Base-by-base conservation (phyloP, 2,797 vertebrate species). In the Lagocephalus sceleratus region DNA sequence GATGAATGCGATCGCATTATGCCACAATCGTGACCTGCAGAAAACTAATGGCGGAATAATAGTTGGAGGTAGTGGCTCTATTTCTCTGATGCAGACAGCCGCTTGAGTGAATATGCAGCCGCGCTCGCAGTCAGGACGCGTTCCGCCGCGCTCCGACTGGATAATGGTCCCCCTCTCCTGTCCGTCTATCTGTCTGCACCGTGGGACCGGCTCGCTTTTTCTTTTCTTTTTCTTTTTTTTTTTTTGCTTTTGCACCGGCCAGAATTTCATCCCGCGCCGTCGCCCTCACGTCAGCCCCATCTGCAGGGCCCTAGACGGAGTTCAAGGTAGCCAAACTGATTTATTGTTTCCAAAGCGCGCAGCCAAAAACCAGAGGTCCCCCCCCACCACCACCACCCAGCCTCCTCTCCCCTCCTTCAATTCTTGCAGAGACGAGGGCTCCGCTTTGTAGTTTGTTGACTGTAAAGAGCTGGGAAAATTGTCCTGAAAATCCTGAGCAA, bases 21-120 rank as follows among this genome's bases (percentile, higher is more conserved):
- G 84, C 81, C 87, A 83, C 75, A 82, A 89, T 84, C 78, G 83
- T 85, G 82, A 89, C 84, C 86, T 79, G 85, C 71, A 86, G 83
- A 89, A 88, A 90, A 85, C 83, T 87, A 90, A 90, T 89, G 83
- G 85, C 65, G 51, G 76, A 83, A 87, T 91, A 89, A 90, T 87
- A 82, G 84, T 88, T 90, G 89, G 86, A 88, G 76, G 75, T 82
- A 73, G 48, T 75, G 81, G 76, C 82, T 84, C 76, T 81, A 71
- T 83, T 82, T 60, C 83, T 77, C 63, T 73, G 80, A 83, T 76
- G 80, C 73, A 82, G 83, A 89, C 83, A 79, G 78, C 73, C 74
- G 60, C 82, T 87, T 80, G 74, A 87, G 86, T 87, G 80, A 85
- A 86, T 85, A 85, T 85, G 78, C 80, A 86, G 71, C 72, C 66